phyloP scores from a whole-genome alignment of 2,888 invertebrate genomes.

The Lithophane leautieri region DNA sequence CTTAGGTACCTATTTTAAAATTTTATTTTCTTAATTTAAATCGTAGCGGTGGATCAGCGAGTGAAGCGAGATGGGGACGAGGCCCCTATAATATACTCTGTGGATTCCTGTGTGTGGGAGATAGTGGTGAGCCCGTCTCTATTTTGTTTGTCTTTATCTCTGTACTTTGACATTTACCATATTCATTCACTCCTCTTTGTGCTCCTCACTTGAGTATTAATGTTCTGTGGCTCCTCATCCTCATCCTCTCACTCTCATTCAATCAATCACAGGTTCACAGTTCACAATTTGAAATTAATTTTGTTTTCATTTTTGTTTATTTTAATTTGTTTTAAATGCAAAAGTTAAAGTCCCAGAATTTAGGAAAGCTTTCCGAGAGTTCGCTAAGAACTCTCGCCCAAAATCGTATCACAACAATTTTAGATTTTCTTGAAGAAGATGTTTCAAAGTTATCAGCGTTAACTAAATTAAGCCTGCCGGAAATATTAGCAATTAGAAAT shows the following conservation, averaged over 20 bases:
- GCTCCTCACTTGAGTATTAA: too few species aligned
- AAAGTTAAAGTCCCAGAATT: slow-evolving; percentile 73
- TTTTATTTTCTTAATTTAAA: too few species aligned
- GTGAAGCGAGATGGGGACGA: too few species aligned
- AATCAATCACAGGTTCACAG: not conserved
- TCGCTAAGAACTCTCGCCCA: slow-evolving; percentile 85
- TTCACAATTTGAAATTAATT: slow-evolving; percentile 25
- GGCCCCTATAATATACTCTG: too few species aligned
- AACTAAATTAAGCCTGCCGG: slow-evolving; percentile 87
- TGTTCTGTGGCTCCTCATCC: too few species aligned
- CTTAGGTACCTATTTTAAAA: not conserved
- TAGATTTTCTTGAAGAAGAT: slow-evolving; percentile 91
- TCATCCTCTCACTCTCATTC: too few species aligned
- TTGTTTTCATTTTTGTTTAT: not conserved
- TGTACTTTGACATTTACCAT: not conserved
- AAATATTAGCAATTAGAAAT: slow-evolving; percentile 81
- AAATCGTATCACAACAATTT: slow-evolving; percentile 89
- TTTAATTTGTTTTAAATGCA: slow-evolving; percentile 70
- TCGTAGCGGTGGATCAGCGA: too few species aligned
- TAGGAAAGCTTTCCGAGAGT: slow-evolving; percentile 79
- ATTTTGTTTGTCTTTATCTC: slow-evolving; percentile 4
- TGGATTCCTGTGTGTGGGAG: too few species aligned
- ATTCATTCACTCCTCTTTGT: too few species aligned
- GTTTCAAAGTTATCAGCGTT: slow-evolving; percentile 87
- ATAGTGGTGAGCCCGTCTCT: slow-evolving; percentile 9